phyloP scores from a whole-genome alignment of 1,140 invertebrate genomes.

The Trichonephila inaurata region DNA sequence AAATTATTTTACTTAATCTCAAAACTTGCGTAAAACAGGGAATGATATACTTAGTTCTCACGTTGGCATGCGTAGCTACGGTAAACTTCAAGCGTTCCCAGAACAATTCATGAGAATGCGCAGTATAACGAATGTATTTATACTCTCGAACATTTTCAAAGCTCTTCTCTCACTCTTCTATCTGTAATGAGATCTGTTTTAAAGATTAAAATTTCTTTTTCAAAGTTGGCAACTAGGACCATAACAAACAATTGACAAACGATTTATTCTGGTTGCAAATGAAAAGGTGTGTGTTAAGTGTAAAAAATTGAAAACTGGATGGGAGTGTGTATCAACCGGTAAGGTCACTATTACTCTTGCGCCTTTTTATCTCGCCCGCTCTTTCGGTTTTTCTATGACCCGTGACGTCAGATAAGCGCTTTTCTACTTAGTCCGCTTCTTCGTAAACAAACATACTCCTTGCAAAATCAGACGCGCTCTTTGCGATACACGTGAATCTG shows the following conservation, averaged over 20 bases:
- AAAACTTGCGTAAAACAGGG: too few species aligned
- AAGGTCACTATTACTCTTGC: constrained; percentile 12
- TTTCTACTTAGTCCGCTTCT: constrained; percentile 9
- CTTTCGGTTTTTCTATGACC: constrained; percentile 6
- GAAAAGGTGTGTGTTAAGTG: constrained; percentile 51
- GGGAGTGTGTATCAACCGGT: constrained; percentile 66
- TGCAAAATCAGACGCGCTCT: constrained; percentile 18
- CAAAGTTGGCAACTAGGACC: constrained; percentile 2
- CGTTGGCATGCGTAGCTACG: too few species aligned
- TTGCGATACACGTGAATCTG: constrained; percentile 28
- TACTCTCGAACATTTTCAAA: too few species aligned
- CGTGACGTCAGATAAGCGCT: constrained; percentile 37
- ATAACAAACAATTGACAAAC: constrained; percentile 38
- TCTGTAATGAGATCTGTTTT: neutral
- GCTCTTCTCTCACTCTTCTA: too few species aligned
- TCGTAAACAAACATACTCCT: constrained; percentile 42
- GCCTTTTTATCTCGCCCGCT: constrained; percentile 39
- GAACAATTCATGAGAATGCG: too few species aligned
- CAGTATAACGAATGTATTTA: too few species aligned
- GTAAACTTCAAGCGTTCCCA: too few species aligned
- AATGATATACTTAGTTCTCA: too few species aligned
- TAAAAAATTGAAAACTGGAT: constrained; percentile 64
- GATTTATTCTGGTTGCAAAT: constrained; percentile 39
- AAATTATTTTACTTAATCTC: too few species aligned
- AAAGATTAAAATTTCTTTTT: constrained; percentile 29